phyloP scores from a whole-genome alignment of 2,113 vertebrate genomes.

The Steatornis caripensis region DNA sequence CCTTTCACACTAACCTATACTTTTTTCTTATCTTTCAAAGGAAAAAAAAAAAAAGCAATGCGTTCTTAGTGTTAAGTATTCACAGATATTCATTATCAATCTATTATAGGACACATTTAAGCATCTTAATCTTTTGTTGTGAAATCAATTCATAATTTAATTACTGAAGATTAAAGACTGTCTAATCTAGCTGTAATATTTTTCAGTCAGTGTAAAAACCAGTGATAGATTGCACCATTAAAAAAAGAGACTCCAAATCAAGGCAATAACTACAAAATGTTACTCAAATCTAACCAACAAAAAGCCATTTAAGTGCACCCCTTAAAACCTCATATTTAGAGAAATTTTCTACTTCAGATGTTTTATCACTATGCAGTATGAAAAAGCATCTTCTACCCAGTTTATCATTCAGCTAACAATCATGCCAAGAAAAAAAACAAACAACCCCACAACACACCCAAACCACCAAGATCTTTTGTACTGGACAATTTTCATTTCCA shows the following conservation, averaged over 20 bases:
- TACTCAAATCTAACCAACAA: neutral
- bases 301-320: neutral
- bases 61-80: neutral
- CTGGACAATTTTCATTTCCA: neutral
- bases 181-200: neutral
- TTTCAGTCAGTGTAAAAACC: neutral
- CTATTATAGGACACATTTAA: neutral
- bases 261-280: neutral
- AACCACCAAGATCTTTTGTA: neutral
- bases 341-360: neutral
- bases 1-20: neutral
- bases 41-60: neutral
- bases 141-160: slow-evolving; percentile 8
- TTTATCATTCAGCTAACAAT: neutral
- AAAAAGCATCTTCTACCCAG: neutral
- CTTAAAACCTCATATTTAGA: neutral
- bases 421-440: neutral
- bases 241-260: neutral
- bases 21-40: neutral
- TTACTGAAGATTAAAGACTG: slow-evolving; percentile 7
- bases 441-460: neutral
- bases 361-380: neutral
- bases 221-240: neutral
- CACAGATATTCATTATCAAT: neutral
- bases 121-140: neutral